Evolutionary conservation across 2,888 invertebrate genomes (phyloP), one percentile per base, ranked within the genome.

Genomic region (Halocaridina rubra): DNA sequence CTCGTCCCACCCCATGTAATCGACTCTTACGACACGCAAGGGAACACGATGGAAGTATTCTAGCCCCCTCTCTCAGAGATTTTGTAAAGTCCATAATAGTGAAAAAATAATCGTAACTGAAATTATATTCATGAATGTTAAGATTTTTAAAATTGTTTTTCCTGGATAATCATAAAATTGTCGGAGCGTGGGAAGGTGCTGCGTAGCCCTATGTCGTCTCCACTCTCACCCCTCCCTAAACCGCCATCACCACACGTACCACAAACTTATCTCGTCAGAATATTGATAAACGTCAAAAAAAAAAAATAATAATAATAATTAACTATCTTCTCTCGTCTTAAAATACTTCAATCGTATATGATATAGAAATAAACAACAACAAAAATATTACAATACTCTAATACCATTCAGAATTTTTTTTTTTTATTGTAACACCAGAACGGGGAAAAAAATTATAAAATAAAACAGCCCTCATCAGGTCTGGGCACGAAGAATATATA

Each of bases 121-220:
- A n/a, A n/a, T n/a, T n/a, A n/a, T n/a, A n/a, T n/a, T n/a, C n/a
- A n/a, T n/a, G n/a, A n/a, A n/a, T n/a, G n/a, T n/a, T n/a, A n/a
- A n/a, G n/a, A n/a, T n/a, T n/a, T n/a, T n/a, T n/a, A n/a, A n/a
- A n/a, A n/a, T n/a, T n/a, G n/a, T n/a, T n/a, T n/a, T n/a, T n/a
- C n/a, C n/a, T n/a, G n/a, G n/a, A n/a, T n/a, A 76, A 30, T 32
- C 78, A 33, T 16, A 64, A 33, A 33, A n/a, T 30, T 7, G 32
- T n/a, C 7, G 78, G 64, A 78, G 61, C 78, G 78, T 78, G 78
- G 78, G 78, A 78, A 78, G 78, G 78, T 32, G 33, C 61, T 32
- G 59, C 39, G 64, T 64, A 78, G 78, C 78, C 39, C 64, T 39
- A 24, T 30, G 24, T 33, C 78, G 57, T 13, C 64, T 30, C 78